Conservation (phyloP, 2,113 vertebrate species). For the Mesembrinibis cayennensis region DNA sequence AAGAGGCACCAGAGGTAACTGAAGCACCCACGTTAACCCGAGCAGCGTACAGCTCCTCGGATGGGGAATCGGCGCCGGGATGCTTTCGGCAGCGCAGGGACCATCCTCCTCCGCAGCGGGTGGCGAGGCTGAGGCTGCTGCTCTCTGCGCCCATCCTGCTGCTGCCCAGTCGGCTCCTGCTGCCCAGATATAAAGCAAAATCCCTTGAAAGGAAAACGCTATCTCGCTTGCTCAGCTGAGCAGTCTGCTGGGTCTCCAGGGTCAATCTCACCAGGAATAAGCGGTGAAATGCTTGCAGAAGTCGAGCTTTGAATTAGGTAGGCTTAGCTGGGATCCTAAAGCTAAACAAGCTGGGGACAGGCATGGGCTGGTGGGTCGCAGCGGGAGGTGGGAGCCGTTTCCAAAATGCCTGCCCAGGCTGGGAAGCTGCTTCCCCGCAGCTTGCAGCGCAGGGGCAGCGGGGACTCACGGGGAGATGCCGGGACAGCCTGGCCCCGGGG, state of each 20-base stretch:
- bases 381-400: accelerated
- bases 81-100: neutral
- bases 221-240: neutral
- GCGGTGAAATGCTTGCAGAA: neutral
- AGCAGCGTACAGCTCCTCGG: neutral
- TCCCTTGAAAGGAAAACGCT: neutral
- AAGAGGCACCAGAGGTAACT: neutral
- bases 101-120: neutral
- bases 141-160: neutral
- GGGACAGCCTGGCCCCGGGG: accelerated
- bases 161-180: neutral
- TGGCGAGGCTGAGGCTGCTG: neutral
- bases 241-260: neutral
- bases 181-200: neutral
- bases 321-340: neutral
- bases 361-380: accelerated
- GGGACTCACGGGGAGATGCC: neutral
- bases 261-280: neutral
- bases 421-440: neutral
- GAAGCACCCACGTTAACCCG: neutral
- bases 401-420: neutral
- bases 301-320: neutral
- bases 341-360: neutral
- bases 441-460: neutral
- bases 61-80: neutral